phyloP scores from a whole-genome alignment of 1,140 invertebrate species.

The Pristionchus pacificus region DNA sequence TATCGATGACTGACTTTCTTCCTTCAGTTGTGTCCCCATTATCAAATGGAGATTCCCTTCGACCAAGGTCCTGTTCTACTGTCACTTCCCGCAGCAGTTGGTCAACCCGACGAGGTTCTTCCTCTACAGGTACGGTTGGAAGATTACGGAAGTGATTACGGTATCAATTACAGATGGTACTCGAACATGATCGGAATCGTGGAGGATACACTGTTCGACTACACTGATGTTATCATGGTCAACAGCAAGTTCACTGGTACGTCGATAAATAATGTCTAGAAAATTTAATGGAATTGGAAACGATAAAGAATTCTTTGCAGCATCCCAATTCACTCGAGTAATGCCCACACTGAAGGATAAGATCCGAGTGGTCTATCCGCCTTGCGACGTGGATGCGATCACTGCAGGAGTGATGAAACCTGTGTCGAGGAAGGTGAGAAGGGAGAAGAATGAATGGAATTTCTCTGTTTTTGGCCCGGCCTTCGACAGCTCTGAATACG shows the following conservation, averaged over 20 bases:
- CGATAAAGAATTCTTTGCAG: slow-evolving; percentile 33
- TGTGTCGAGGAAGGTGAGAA: neutral
- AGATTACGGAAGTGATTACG: neutral
- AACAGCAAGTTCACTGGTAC: slow-evolving; percentile 56
- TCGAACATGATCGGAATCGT: slow-evolving; percentile 50
- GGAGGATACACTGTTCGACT: slow-evolving; percentile 44
- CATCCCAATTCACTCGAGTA: slow-evolving; percentile 43
- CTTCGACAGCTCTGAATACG: too few species aligned
- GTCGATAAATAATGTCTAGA: slow-evolving; percentile 19
- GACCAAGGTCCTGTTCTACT: slow-evolving; percentile 52
- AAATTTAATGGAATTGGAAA: neutral
- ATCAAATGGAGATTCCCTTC: slow-evolving; percentile 54
- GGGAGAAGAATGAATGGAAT: too few species aligned
- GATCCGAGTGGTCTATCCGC: slow-evolving; percentile 53
- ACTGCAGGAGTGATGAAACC: neutral
- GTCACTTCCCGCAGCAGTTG: slow-evolving; percentile 56
- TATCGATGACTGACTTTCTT: too few species aligned
- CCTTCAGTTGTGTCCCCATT: slow-evolving; percentile 53
- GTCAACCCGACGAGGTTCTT: slow-evolving; percentile 57
- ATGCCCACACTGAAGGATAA: slow-evolving; percentile 51
- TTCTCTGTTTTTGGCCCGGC: too few species aligned
- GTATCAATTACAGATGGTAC: slow-evolving; percentile 41
- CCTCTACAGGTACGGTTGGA: slow-evolving; percentile 40
- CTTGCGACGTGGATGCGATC: slow-evolving; percentile 49
- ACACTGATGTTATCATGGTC: slow-evolving; percentile 53